Conservation (phyloP, 2,113 vertebrate genomes). For the Pelusios castaneus region DNA sequence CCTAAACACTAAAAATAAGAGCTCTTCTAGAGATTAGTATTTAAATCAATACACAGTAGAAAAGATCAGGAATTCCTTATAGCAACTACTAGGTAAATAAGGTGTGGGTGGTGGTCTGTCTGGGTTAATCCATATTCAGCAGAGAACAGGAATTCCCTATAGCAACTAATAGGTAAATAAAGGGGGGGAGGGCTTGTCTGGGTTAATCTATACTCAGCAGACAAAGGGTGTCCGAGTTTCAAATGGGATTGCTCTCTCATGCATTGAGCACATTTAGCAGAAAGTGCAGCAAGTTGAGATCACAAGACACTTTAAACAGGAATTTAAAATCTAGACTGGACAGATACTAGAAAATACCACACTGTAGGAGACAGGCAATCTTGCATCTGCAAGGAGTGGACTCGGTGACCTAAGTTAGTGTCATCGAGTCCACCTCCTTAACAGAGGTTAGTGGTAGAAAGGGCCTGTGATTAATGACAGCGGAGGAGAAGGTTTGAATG, state of each 20-base stretch:
- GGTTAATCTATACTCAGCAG: background rate
- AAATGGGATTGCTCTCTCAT: background rate
- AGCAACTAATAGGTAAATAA: background rate
- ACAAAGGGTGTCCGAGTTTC: background rate
- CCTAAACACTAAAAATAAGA: background rate
- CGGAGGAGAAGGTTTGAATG: slow-evolving; percentile 33
- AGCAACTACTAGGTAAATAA: background rate
- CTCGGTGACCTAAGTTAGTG: background rate
- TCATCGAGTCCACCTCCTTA: background rate
- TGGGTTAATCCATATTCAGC: background rate
- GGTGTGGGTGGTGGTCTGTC: background rate
- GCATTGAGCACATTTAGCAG: background rate
- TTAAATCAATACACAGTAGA: background rate
- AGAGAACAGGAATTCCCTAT: background rate
- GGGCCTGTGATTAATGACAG: slow-evolving; percentile 25
- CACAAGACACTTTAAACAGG: background rate
- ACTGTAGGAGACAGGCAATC: background rate
- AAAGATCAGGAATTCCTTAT: background rate
- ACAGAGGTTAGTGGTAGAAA: background rate
- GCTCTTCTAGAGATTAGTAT: background rate
- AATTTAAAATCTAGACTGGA: slow-evolving; percentile 27
- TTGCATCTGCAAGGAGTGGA: slow-evolving; percentile 1
- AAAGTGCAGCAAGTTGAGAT: background rate
- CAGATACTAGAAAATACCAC: background rate
- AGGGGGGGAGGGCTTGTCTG: background rate